A percentile compares a stretch with the other conserved stretches of the same genome.
These are phyloP conservation scores for Pollicipes pollicipes DNA, from an alignment of 1,140 invertebrate species.

Conservation along the genomic window DNA sequence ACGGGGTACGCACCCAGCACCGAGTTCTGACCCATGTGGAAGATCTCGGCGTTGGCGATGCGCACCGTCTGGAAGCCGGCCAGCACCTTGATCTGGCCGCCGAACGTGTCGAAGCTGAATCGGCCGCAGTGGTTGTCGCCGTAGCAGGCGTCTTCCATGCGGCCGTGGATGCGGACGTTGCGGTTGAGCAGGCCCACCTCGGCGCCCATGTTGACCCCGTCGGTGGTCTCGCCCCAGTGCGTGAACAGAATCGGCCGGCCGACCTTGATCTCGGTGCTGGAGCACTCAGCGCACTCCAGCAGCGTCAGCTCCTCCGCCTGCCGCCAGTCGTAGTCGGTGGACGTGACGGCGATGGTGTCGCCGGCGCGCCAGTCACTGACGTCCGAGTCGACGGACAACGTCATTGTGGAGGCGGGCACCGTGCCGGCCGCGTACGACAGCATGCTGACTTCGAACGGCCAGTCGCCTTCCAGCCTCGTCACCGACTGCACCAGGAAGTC, in stretches of 20 bases:
- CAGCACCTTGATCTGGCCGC: not conserved
- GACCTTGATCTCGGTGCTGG: not conserved
- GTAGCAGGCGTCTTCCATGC: not conserved
- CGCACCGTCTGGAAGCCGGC: not conserved
- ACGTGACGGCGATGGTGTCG: not conserved
- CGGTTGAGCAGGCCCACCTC: not conserved
- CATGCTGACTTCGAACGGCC: not conserved
- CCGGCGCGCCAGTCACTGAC: not conserved
- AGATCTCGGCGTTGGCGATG: not conserved
- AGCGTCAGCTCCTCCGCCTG: not conserved
- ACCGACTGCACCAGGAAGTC: not conserved
- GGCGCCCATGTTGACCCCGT: not conserved
- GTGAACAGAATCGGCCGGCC: not conserved
- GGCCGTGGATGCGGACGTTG: not conserved
- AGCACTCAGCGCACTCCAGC: not conserved
- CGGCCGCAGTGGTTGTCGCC: not conserved
- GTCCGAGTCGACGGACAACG: not conserved
- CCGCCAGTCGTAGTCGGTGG: not conserved
- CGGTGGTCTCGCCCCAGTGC: not conserved
- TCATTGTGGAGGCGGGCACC: not conserved
- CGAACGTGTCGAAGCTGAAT: not conserved
- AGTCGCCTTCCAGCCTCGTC: too few relatives aligned
- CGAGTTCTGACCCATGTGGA: not conserved
- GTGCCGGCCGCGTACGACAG: not conserved
- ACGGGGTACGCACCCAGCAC: not conserved